phyloP scores from a whole-genome alignment of 2,797 vertebrate genomes.

The Ambastaia sidthimunki region DNA sequence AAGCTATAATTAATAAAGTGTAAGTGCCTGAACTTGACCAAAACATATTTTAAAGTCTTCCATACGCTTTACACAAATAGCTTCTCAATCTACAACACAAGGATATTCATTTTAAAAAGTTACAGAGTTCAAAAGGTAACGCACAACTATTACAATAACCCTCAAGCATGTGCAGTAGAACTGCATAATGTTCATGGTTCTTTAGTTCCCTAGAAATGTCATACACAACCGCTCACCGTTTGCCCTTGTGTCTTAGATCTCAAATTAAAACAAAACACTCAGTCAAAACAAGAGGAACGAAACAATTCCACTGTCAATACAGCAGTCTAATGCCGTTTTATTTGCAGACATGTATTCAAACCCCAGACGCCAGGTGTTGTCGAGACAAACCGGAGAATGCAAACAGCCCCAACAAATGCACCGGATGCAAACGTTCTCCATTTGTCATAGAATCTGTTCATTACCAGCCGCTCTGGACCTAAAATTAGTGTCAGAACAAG shows the following conservation, averaged over 20 bases:
- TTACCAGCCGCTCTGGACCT: constrained; percentile 78
- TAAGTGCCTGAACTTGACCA: not conserved
- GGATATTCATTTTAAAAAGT: not conserved
- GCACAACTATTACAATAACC: constrained; percentile 11
- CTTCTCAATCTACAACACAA: not conserved
- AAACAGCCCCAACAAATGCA: constrained; percentile 75
- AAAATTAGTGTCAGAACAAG: constrained; percentile 82
- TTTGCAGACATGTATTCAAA: constrained; percentile 49
- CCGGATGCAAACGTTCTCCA: constrained; percentile 71
- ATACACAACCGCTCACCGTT: constrained; percentile 13
- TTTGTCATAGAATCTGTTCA: constrained; percentile 81
- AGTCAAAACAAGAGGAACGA: constrained; percentile 29
- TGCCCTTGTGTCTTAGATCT: constrained; percentile 31
- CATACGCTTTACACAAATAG: not conserved
- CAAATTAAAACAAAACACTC: constrained; percentile 25
- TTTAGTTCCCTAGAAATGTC: constrained; percentile 23
- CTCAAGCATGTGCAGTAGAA: constrained; percentile 34
- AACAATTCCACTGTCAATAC: constrained; percentile 46
- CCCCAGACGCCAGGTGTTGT: constrained; percentile 81
- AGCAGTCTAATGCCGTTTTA: constrained; percentile 40
- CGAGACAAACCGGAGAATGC: constrained; percentile 76
- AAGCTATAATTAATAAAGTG: not conserved
- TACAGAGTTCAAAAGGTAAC: constrained; percentile 12
- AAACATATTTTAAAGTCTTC: not conserved
- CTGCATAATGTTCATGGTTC: not conserved